These are phyloP conservation scores for Plebejus melissa DNA, from an alignment of 2,888 invertebrate genomes.

Conservation along the genomic window DNA sequence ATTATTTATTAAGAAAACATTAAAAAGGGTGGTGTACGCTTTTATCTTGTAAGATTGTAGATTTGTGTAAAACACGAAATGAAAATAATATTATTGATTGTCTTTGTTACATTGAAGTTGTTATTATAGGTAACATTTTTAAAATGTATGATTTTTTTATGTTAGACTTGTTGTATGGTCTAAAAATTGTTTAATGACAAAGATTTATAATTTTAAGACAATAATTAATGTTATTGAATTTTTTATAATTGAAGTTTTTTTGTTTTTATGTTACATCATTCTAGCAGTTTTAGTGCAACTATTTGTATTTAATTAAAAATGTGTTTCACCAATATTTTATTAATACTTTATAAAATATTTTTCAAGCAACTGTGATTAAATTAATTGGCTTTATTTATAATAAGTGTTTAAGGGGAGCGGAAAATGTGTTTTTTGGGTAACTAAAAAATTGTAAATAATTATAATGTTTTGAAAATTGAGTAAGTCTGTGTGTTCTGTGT, in stretches of 20 bases:
- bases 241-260: too few relatives aligned
- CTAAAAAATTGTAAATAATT: conserved; percentile 37
- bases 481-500: conserved; percentile 36
- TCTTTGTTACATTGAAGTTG: background rate
- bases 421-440: background rate
- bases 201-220: background rate
- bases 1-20: background rate
- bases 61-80: conserved; percentile 18
- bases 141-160: too few relatives aligned
- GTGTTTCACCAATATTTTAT: background rate
- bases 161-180: background rate
- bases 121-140: background rate
- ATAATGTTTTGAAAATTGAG: conserved; percentile 47
- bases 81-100: background rate
- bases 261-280: too few relatives aligned
- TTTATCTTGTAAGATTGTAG: conserved; percentile 7
- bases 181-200: background rate
- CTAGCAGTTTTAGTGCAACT: too few relatives aligned
- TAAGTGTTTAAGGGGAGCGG: background rate
- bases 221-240: too few relatives aligned
- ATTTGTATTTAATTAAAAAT: background rate
- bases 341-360: background rate
- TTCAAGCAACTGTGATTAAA: background rate
- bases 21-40: conserved; percentile 13
- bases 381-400: background rate